Conservation (phyloP, 2,888 invertebrate genomes). For the Orthonychiurus folsomi region DNA sequence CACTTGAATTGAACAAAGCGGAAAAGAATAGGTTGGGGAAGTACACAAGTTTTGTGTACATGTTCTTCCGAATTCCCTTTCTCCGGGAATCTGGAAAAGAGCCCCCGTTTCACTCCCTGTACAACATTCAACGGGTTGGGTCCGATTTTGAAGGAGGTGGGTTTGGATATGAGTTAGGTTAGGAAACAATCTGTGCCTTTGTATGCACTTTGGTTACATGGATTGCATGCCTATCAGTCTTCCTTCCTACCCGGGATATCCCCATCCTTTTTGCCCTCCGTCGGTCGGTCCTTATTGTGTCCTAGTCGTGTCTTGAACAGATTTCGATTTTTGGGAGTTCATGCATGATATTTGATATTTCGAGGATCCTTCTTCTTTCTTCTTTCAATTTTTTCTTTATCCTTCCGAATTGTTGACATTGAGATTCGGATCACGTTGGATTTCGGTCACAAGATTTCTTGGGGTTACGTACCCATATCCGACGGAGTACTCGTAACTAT, state of each 20-base stretch:
- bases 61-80: neutral
- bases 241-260: neutral
- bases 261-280: neutral
- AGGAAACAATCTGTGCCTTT: neutral
- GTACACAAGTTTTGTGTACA: neutral
- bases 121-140: no score
- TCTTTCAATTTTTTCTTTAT: neutral
- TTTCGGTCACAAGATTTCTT: neutral
- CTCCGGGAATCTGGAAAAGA: neutral
- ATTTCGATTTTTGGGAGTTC: neutral
- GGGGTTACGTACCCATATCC: neutral
- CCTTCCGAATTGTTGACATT: neutral
- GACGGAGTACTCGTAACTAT: neutral
- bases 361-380: neutral
- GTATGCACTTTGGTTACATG: neutral
- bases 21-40: no score
- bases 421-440: neutral
- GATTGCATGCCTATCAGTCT: neutral
- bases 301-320: neutral
- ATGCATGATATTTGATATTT: neutral
- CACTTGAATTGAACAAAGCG: neutral
- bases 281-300: neutral
- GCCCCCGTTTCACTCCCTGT: neutral
- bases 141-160: no score
- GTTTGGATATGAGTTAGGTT: neutral